phyloP scores from a whole-genome alignment of 2,888 invertebrate species.

The Vesta saturnalis region DNA sequence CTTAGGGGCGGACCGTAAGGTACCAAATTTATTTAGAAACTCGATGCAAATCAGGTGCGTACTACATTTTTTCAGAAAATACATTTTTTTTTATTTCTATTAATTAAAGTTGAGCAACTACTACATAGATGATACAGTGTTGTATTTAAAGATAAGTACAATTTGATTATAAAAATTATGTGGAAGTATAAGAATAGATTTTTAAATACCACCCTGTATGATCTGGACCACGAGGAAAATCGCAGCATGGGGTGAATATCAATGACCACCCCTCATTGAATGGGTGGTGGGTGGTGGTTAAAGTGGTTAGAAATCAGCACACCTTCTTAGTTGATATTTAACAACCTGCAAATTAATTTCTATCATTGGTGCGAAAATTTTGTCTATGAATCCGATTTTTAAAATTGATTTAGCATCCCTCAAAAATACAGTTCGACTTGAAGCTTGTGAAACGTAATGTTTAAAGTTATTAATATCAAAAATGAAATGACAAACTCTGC shows the following conservation, averaged over 20 bases:
- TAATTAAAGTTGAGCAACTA: no score
- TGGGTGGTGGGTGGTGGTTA: conserved; percentile 55
- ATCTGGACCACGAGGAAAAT: conserved; percentile 48
- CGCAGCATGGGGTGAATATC: conserved; percentile 47
- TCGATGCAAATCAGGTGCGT: conserved; percentile 49
- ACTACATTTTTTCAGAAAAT: background rate
- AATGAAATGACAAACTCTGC: conserved; percentile 30
- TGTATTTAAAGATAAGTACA: no score
- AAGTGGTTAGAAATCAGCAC: conserved; percentile 51
- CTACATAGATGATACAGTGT: no score
- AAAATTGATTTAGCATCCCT: background rate
- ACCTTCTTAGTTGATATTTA: conserved; percentile 51
- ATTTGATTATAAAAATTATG: no score
- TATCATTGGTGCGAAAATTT: conserved; percentile 18
- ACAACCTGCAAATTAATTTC: conserved; percentile 46
- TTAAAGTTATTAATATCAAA: conserved; percentile 48
- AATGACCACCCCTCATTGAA: conserved; percentile 52
- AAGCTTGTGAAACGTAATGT: conserved; percentile 44
- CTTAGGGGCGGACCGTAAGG: conserved; percentile 56
- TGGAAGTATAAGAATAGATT: no score
- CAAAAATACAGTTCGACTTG: no score
- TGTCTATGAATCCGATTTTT: conserved; percentile 17
- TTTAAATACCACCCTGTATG: conserved; percentile 32
- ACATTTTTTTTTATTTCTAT: background rate
- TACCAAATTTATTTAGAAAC: conserved; percentile 56